A percentile compares a stretch with the other conserved stretches of the same genome.
phyloP scores from a whole-genome alignment of 2,888 invertebrate species.

The Phyllotreta striolata region DNA sequence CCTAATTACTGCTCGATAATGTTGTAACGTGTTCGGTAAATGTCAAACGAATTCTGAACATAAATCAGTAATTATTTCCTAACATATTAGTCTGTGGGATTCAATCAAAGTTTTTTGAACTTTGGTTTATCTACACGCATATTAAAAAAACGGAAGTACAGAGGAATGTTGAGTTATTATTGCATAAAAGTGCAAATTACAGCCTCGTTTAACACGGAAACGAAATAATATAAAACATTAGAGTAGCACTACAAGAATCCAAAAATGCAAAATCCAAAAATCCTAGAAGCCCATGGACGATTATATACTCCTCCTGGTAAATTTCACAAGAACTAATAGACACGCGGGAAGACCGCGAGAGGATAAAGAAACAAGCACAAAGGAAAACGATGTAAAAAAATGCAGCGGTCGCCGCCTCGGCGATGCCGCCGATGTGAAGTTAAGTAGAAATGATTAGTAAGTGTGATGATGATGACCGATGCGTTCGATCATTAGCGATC shows the following conservation, averaged over 20 bases:
- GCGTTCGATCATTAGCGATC: slow-evolving; percentile 52
- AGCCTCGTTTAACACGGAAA: no score
- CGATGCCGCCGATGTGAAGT: slow-evolving; percentile 6
- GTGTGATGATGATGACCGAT: slow-evolving; percentile 40
- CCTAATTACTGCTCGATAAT: slow-evolving; percentile 11
- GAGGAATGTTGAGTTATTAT: no score
- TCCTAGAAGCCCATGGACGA: no score
- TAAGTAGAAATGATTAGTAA: slow-evolving; percentile 36
- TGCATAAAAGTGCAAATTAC: no score
- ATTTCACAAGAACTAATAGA: slow-evolving; percentile 16
- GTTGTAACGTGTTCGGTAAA: slow-evolving; percentile 15
- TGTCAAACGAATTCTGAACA: slow-evolving; percentile 18
- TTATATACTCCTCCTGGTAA: no score
- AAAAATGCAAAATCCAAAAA: no score
- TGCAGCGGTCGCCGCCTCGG: slow-evolving; percentile 14
- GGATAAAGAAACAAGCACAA: slow-evolving; percentile 8
- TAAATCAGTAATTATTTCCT: slow-evolving; percentile 17
- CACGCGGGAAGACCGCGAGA: neutral
- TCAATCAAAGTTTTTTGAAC: no score
- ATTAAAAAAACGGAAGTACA: no score
- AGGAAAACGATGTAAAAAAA: slow-evolving; percentile 13
- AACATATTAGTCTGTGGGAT: neutral
- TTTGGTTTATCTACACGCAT: no score
- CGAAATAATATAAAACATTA: no score
- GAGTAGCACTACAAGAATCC: no score